Percentiles rank a stretch among this genome's conserved stretches.
These are phyloP conservation scores for Thamnophis elegans DNA, from an alignment of 2,797 vertebrate genomes.

Conservation along the genomic window DNA sequence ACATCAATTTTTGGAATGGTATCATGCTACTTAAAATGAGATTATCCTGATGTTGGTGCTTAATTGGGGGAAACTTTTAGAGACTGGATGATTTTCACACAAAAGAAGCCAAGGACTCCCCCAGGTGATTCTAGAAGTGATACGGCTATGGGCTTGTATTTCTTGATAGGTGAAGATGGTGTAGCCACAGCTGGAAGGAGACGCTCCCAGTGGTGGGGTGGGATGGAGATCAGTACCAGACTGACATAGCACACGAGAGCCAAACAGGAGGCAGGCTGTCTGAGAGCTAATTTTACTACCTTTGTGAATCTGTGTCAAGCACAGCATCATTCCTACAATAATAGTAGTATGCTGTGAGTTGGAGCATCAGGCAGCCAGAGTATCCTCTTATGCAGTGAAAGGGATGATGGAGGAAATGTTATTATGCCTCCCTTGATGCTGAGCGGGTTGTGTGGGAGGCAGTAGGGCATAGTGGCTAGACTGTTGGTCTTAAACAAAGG, in stretches of 20 bases:
- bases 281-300: background rate
- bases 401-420: background rate
- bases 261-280: background rate
- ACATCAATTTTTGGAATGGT: background rate
- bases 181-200: background rate
- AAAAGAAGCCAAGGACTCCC: background rate
- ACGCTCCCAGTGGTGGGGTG: background rate
- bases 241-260: background rate
- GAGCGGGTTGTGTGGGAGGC: background rate
- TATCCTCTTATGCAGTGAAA: background rate
- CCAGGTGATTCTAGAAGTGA: conserved; percentile 25
- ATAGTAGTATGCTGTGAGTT: background rate
- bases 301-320: background rate
- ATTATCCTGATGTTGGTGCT: background rate
- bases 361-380: background rate
- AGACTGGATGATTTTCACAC: background rate
- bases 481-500: background rate
- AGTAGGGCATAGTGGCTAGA: background rate
- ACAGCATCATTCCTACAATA: background rate
- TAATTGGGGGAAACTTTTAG: background rate
- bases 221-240: background rate
- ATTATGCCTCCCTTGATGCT: background rate
- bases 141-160: conserved; percentile 12
- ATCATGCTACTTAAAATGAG: background rate
- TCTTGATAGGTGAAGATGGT: conserved; percentile 7